Base-by-base conservation (phyloP, 2,113 vertebrate genomes). In the Phrynosoma platyrhinos region DNA sequence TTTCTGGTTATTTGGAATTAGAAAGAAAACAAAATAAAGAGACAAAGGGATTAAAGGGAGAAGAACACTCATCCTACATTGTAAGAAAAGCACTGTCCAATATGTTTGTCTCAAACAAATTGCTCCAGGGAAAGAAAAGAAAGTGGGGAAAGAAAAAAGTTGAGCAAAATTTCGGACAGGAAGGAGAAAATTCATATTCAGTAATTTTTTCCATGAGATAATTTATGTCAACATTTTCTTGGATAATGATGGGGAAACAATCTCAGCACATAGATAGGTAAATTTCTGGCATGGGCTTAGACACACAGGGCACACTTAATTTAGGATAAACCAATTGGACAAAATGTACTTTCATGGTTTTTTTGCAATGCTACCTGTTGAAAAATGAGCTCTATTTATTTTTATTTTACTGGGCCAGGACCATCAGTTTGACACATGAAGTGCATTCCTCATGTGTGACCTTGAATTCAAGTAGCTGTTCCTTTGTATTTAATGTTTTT, bases 341-440 rank as follows among this genome's bases (percentile, higher is more conserved):
- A 58, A 72, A 82, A 14, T 21, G 9, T 36, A 82, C 55, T 71
- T 71, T 9, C 9, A 62, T 18, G 14, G 3, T 62, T 62, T 75
- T 76, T 66, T 23, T 4, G 81, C 13, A 9, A 20, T 76, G 62
- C 52, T 47, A 90, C 83, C 23, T 21, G 2, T 82, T 88, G 1
- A 87, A 88, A 89, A 62, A 2, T 76, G 55, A 75, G 78, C 89
- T 79, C 53, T 1, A 78, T 64, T 62, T 62, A 62, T 62, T 62
- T 62, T 62, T 62, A 62, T 62, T 91, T 88, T 76, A 72, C 42
- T 88, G 9, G 68, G 53, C 62, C 4, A 79, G 36, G 47, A n/a
- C 62, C 79, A 84, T 77, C 8, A 58, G 7, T n/a, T 79, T 91
- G 55, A 84, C 2, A 58, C 83, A 7, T 20, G 2, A 83, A 75